Percentiles rank a stretch among this genome's conserved stretches.
These are phyloP conservation scores for Triplophysa siluroides DNA, from an alignment of 2,113 vertebrate species.

Conservation along the genomic window DNA sequence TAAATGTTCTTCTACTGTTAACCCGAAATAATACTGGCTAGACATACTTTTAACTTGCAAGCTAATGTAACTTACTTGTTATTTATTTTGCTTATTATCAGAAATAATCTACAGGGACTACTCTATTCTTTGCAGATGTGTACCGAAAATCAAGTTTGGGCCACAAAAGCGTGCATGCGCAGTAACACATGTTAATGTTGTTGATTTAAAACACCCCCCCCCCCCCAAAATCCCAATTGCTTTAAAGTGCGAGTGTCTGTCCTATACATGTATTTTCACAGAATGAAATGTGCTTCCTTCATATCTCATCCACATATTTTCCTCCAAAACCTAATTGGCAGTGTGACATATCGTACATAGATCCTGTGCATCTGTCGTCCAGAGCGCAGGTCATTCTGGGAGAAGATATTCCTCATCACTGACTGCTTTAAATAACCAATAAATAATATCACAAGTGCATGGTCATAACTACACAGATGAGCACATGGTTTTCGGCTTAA, in stretches of 20 bases:
- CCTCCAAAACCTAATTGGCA: conserved; percentile 49
- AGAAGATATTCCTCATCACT: not conserved
- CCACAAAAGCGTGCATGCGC: too few species aligned
- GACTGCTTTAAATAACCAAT: conserved; percentile 15
- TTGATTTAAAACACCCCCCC: too few species aligned
- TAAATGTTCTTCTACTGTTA: too few species aligned
- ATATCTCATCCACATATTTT: not conserved
- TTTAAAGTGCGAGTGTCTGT: not conserved
- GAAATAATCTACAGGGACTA: too few species aligned
- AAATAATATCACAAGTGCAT: not conserved
- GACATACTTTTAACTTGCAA: too few species aligned
- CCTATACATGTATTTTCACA: not conserved
- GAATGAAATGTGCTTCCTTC: not conserved
- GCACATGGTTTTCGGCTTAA: not conserved
- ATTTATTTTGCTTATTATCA: too few species aligned
- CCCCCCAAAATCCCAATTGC: not conserved
- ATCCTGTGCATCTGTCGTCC: not conserved
- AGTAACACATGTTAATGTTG: too few species aligned
- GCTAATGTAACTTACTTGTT: too few species aligned
- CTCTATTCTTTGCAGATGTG: too few species aligned
- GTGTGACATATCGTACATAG: conserved; percentile 43
- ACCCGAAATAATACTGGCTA: too few species aligned
- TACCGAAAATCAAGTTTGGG: too few species aligned
- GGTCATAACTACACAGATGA: conserved; percentile 6
- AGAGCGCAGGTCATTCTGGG: not conserved